Evolutionary conservation across 2,113 vertebrate genomes (phyloP).

Genomic region (Coregonus clupeaformis): DNA sequence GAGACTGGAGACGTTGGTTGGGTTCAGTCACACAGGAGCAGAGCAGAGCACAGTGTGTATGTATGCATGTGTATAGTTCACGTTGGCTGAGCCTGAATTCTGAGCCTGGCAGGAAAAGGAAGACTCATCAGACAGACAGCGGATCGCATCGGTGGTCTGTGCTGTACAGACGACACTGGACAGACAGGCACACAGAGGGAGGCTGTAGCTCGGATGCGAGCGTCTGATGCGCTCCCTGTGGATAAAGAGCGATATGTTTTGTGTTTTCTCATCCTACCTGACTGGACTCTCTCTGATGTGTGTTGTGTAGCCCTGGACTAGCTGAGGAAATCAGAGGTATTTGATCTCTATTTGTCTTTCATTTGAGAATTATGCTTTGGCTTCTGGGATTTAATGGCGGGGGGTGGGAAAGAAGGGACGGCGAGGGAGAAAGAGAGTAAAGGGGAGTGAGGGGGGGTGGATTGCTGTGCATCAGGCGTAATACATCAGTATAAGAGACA

Average conservation of each 20-base stretch:
- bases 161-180: no score
- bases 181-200: conserved; percentile 47
- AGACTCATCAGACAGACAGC: neutral
- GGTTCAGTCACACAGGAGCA: conserved; percentile 57
- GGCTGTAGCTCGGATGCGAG: conserved; percentile 68
- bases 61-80: conserved; percentile 66
- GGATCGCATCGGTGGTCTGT: neutral
- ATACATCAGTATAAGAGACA: conserved; percentile 55
- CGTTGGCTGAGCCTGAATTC: conserved; percentile 79
- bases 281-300: conserved; percentile 55
- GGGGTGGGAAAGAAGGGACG: conserved; percentile 50
- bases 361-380: conserved; percentile 29
- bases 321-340: conserved; percentile 60
- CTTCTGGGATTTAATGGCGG: conserved; percentile 61
- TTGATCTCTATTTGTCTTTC: conserved; percentile 24
- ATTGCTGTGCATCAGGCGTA: conserved; percentile 57
- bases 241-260: conserved; percentile 37
- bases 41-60: conserved; percentile 49
- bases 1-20: conserved; percentile 68
- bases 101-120: conserved; percentile 49
- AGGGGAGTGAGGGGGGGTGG: neutral
- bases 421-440: conserved; percentile 39
- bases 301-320: conserved; percentile 47
- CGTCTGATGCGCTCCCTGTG: conserved; percentile 54
- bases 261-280: conserved; percentile 55